Percentiles rank a stretch among this genome's conserved stretches.
Conservation (phyloP, 2,888 invertebrate species). For the Ptychoptera contaminata region DNA sequence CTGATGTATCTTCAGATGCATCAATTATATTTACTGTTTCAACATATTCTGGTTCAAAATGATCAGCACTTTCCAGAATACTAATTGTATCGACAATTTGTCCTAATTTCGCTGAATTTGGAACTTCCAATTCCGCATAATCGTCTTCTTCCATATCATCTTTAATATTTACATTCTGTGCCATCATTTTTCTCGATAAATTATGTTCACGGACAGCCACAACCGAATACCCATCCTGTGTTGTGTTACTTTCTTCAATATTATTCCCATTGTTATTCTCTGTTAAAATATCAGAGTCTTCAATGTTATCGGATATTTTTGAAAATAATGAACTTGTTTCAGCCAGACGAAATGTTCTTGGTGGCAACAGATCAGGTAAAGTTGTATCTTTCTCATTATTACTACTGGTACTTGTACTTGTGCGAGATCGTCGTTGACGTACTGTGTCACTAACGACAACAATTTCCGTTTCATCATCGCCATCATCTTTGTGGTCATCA, state of each 20-base stretch:
- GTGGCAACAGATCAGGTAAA: constrained; percentile 34
- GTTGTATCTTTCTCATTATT: constrained; percentile 16
- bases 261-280: constrained; percentile 15
- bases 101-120: constrained; percentile 20
- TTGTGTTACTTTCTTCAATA: constrained; percentile 7
- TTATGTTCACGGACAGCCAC: constrained; percentile 56
- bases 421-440: constrained; percentile 34
- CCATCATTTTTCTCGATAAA: constrained; percentile 44
- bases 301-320: constrained; percentile 41
- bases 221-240: constrained; percentile 35
- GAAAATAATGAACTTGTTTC: constrained; percentile 53
- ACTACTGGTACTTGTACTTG: constrained; percentile 19
- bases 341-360: constrained; percentile 45
- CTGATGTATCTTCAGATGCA: constrained; percentile 32
- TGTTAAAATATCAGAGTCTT: constrained; percentile 17
- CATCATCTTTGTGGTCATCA: background rate
- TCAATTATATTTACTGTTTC: constrained; percentile 40
- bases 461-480: constrained; percentile 35
- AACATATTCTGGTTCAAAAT: constrained; percentile 37
- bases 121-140: constrained; percentile 1
- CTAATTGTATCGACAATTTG: constrained; percentile 35
- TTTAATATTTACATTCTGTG: constrained; percentile 13
- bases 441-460: constrained; percentile 45
- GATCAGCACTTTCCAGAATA: constrained; percentile 36
- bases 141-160: constrained; percentile 9